Percentiles rank a stretch among this genome's conserved stretches.
phyloP scores from a whole-genome alignment of 2,888 invertebrate genomes.

The Helleia helle region DNA sequence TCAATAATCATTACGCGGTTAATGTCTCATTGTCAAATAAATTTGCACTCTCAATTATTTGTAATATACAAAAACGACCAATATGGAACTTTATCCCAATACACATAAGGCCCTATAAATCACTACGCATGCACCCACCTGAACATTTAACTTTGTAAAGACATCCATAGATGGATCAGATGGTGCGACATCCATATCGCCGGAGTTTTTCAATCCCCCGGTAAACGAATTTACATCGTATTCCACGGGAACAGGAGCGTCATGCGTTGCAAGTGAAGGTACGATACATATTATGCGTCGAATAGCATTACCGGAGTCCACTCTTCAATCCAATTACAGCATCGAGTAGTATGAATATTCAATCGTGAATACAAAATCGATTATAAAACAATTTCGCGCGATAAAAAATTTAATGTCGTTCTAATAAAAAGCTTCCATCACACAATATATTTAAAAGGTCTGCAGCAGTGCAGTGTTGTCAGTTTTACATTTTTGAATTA shows the following conservation, averaged over 20 bases:
- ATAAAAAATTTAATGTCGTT: conserved; percentile 17
- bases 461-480: too few species aligned
- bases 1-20: conserved; percentile 4
- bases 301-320: conserved; percentile 33
- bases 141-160: conserved; percentile 16
- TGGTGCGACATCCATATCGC: conserved; percentile 8
- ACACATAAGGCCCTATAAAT: background rate
- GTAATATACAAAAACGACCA: background rate
- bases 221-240: conserved; percentile 11
- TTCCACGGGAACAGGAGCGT: background rate
- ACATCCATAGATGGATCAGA: conserved; percentile 17
- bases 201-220: background rate
- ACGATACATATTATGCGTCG: conserved; percentile 27
- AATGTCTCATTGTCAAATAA: conserved; percentile 1
- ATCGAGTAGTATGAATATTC: conserved; percentile 56
- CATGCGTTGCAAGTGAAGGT: background rate
- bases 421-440: conserved; percentile 6
- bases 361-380: conserved; percentile 47
- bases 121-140: background rate
- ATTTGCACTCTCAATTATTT: background rate
- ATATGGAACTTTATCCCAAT: background rate
- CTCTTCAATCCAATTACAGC: conserved; percentile 52
- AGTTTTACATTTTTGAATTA: too few species aligned
- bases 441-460: conserved; percentile 3
- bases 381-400: conserved; percentile 39